These are phyloP conservation scores for Ditylenchus dipsaci DNA, from an alignment of 1,140 invertebrate species.

Conservation along the genomic window DNA sequence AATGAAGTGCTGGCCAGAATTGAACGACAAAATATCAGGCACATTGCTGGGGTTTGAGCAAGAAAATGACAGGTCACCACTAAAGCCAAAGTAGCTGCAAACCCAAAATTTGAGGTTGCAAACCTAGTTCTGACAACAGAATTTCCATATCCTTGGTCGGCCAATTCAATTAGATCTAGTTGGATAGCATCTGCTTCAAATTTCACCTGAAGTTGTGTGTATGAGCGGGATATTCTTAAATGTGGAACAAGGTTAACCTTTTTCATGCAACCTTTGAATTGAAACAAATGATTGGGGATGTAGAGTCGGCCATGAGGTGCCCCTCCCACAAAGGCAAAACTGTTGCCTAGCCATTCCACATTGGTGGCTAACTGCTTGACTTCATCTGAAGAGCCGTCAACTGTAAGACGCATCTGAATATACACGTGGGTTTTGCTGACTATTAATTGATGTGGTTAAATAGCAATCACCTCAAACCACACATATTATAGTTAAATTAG, in stretches of 20 bases:
- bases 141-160: conserved; percentile 72
- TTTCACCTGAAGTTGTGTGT: conserved; percentile 69
- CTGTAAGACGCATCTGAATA: conserved; percentile 71
- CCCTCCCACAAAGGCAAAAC: conserved; percentile 80
- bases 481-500: not conserved
- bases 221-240: not conserved
- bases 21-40: conserved; percentile 55
- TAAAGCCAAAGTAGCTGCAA: conserved; percentile 38
- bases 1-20: conserved; percentile 36
- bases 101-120: too few relatives aligned
- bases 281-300: conserved; percentile 68
- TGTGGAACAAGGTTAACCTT: conserved; percentile 67
- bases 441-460: too few relatives aligned
- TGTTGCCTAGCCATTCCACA: conserved; percentile 67
- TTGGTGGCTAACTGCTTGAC: conserved; percentile 84
- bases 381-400: conserved; percentile 73
- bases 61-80: conserved; percentile 76
- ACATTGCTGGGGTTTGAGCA: conserved; percentile 35
- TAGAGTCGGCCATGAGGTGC: conserved; percentile 70
- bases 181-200: conserved; percentile 81
- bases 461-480: not conserved
- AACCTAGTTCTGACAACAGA: conserved; percentile 69
- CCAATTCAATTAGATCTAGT: conserved; percentile 81
- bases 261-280: conserved; percentile 88
- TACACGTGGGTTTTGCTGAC: conserved; percentile 3